Evolutionary conservation across 1,140 invertebrate genomes (phyloP).

Genomic region (Portunus trituberculatus): DNA sequence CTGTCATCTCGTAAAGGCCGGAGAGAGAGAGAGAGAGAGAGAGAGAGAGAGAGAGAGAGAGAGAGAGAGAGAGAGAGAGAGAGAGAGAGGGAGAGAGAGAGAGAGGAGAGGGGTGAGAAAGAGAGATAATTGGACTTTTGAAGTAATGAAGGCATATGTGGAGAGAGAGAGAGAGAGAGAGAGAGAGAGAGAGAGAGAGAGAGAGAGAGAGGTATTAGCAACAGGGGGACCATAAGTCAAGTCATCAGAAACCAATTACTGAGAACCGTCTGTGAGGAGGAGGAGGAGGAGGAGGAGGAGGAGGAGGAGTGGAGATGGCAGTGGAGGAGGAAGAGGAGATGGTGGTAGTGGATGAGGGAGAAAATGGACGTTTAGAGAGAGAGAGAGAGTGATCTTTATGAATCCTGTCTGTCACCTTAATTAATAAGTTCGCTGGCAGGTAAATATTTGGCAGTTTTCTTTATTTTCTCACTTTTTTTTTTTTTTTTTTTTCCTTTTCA

Average conservation of each 20-base stretch:
- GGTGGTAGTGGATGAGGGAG: not conserved
- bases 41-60: constrained; percentile 4
- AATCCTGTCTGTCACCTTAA: not conserved
- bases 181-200: constrained; percentile 20
- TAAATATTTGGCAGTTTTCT: not conserved
- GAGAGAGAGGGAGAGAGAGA: constrained; percentile 28
- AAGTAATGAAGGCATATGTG: not conserved
- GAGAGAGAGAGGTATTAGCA: constrained; percentile 21
- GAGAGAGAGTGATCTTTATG: not conserved
- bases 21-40: constrained; percentile 16
- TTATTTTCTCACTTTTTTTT: not conserved
- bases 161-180: constrained; percentile 30
- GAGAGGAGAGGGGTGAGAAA: not conserved
- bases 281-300: constrained; percentile 9
- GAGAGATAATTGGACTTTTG: not conserved
- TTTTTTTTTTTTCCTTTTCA: not conserved
- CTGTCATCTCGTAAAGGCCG: not conserved
- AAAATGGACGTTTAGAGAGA: constrained; percentile 3
- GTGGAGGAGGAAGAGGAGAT: constrained; percentile 16
- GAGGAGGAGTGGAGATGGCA: not conserved
- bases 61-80: not conserved
- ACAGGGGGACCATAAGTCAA: constrained; percentile 20
- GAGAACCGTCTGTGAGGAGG: not conserved
- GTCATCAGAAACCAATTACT: constrained; percentile 22
- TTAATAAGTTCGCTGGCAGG: not conserved